These are phyloP conservation scores for Mesoclemmys tuberculata DNA, from an alignment of 2,113 vertebrate genomes.

Conservation along the genomic window DNA sequence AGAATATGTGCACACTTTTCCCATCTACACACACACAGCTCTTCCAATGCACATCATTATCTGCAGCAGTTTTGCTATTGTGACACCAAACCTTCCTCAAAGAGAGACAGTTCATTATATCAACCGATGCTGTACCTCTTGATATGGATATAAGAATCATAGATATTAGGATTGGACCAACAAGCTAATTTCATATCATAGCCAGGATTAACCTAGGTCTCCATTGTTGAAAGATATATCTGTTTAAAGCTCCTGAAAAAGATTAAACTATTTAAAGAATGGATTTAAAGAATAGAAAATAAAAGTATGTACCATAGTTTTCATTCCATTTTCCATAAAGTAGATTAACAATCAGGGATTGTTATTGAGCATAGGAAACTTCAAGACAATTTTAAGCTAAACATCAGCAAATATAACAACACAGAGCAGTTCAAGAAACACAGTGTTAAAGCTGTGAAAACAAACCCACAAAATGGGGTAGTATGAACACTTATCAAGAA, in stretches of 20 bases:
- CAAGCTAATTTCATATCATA: background rate
- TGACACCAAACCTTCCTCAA: background rate
- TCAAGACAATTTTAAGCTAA: background rate
- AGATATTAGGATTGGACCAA: background rate
- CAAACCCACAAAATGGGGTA: background rate
- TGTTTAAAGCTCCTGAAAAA: background rate
- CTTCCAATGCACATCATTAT: background rate
- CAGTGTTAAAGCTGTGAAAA: background rate
- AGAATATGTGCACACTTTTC: background rate
- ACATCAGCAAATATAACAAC: background rate
- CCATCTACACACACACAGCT: background rate
- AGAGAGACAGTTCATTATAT: background rate
- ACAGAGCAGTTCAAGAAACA: background rate
- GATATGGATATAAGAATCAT: background rate
- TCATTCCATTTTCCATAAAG: background rate
- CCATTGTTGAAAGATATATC: rapidly evolving
- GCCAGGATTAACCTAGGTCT: background rate
- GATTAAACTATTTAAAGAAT: background rate
- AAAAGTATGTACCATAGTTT: background rate
- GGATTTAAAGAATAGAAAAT: background rate
- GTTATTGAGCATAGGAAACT: background rate
- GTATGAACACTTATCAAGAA: background rate
- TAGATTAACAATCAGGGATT: background rate
- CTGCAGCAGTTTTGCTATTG: background rate
- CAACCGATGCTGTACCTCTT: background rate